Evolutionary conservation across 2,888 invertebrate species (phyloP).

Genomic region (Synergus itoensis): DNA sequence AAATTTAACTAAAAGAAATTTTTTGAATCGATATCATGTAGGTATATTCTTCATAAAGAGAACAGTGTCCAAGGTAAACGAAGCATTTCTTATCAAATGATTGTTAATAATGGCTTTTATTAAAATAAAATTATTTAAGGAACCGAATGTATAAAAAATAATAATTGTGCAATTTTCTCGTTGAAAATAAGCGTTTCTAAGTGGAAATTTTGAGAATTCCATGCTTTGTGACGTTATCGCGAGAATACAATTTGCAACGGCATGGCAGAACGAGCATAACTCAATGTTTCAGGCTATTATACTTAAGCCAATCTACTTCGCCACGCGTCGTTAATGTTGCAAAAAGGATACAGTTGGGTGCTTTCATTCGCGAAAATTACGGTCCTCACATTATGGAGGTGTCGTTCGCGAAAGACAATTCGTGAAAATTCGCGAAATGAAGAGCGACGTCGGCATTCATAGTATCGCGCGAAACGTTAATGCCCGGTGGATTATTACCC

Average conservation of each 20-base stretch:
- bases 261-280: conserved; percentile 16
- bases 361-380: conserved; percentile 3
- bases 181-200: background rate
- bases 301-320: conserved; percentile 27
- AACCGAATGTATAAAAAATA: too few relatives aligned
- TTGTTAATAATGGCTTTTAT: too few relatives aligned
- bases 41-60: too few relatives aligned
- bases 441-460: conserved; percentile 40
- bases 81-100: too few relatives aligned
- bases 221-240: background rate
- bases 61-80: too few relatives aligned
- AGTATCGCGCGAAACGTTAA: conserved; percentile 42
- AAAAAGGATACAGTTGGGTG: conserved; percentile 24
- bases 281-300: conserved; percentile 30
- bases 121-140: too few relatives aligned
- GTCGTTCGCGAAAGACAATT: conserved; percentile 21
- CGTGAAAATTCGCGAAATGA: conserved; percentile 43
- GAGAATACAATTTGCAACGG: background rate
- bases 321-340: conserved; percentile 3
- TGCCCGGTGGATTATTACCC: conserved; percentile 60
- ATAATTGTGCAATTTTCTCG: background rate
- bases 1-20: too few relatives aligned
- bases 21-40: too few relatives aligned
- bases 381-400: background rate
- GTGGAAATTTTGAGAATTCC: background rate